Evolutionary conservation across 2,888 invertebrate genomes (phyloP).

Genomic region (Drosophila formosana): DNA sequence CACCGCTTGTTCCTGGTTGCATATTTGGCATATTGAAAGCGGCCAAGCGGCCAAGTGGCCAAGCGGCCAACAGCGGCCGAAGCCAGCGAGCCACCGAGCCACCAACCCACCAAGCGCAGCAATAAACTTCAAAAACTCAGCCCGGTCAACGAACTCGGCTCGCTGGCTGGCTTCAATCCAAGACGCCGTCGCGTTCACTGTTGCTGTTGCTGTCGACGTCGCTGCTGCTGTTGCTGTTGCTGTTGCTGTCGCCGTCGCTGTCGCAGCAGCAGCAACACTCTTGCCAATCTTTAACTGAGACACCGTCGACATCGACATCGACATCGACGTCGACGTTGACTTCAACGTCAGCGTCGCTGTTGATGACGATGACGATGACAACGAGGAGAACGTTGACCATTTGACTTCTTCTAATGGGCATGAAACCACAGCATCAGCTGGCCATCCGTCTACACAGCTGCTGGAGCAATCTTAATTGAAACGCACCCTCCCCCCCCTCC

Average conservation of each 20-base stretch:
- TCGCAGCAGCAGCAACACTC: slow-evolving; percentile 36
- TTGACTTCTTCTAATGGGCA: slow-evolving; percentile 45
- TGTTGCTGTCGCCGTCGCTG: not conserved
- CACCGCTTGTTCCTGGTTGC: slow-evolving; percentile 77
- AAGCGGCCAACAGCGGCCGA: slow-evolving; percentile 26
- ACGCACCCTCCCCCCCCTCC: slow-evolving; percentile 40
- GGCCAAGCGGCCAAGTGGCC: slow-evolving; percentile 58
- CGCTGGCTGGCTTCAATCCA: slow-evolving; percentile 63
- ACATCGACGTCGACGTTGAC: not conserved
- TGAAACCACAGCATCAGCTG: slow-evolving; percentile 23
- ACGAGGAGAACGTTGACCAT: slow-evolving; percentile 37
- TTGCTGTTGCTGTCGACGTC: slow-evolving; percentile 11
- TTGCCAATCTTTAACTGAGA: slow-evolving; percentile 55
- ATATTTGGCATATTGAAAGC: slow-evolving; percentile 81
- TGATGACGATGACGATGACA: slow-evolving; percentile 12
- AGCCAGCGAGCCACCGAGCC: slow-evolving; percentile 8
- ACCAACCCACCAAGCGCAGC: slow-evolving; percentile 50
- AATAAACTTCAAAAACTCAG: slow-evolving; percentile 67
- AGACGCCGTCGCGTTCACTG: slow-evolving; percentile 37
- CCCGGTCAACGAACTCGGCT: slow-evolving; percentile 74
- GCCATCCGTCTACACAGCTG: slow-evolving; percentile 47
- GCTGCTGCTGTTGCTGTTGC: slow-evolving; percentile 1
- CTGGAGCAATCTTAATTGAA: slow-evolving; percentile 58
- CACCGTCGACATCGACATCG: too few relatives aligned
- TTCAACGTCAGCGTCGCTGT: not conserved